Evolutionary conservation across 2,888 invertebrate species (phyloP).

Genomic region (Hydrotaea diabolus): DNA sequence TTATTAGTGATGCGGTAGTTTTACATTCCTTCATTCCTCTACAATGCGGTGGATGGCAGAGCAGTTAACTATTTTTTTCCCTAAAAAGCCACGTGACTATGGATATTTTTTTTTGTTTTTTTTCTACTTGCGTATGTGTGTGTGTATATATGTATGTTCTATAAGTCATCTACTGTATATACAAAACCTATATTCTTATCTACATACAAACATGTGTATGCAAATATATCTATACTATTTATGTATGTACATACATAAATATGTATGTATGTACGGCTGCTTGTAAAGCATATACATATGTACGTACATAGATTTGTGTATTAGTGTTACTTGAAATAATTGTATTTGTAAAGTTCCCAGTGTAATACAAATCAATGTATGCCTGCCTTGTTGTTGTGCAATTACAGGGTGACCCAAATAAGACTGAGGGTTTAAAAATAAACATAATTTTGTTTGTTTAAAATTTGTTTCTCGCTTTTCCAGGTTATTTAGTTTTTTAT

Average conservation of each 20-base stretch:
- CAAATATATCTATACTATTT: background rate
- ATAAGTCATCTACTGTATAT: too few relatives aligned
- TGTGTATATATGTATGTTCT: background rate
- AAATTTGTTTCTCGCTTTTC: too few relatives aligned
- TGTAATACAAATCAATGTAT: slow-evolving; percentile 15
- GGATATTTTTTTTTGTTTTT: background rate
- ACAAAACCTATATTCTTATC: background rate
- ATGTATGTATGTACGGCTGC: too few relatives aligned
- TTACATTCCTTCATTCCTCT: background rate
- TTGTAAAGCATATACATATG: background rate
- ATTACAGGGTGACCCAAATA: too few relatives aligned
- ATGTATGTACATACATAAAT: too few relatives aligned
- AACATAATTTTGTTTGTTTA: too few relatives aligned
- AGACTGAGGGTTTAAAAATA: too few relatives aligned
- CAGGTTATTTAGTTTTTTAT: too few relatives aligned
- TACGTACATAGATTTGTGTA: slow-evolving; percentile 17
- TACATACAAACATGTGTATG: background rate
- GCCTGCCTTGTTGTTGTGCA: too few relatives aligned
- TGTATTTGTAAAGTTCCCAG: slow-evolving; percentile 41
- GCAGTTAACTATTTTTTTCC: background rate
- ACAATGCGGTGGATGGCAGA: background rate
- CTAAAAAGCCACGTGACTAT: slow-evolving; percentile 62
- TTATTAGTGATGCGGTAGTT: slow-evolving; percentile 48
- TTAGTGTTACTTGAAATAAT: slow-evolving; percentile 51
- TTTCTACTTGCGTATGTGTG: background rate